These are phyloP conservation scores for Tethea ocularis DNA, from an alignment of 2,888 invertebrate species.

Conservation along the genomic window DNA sequence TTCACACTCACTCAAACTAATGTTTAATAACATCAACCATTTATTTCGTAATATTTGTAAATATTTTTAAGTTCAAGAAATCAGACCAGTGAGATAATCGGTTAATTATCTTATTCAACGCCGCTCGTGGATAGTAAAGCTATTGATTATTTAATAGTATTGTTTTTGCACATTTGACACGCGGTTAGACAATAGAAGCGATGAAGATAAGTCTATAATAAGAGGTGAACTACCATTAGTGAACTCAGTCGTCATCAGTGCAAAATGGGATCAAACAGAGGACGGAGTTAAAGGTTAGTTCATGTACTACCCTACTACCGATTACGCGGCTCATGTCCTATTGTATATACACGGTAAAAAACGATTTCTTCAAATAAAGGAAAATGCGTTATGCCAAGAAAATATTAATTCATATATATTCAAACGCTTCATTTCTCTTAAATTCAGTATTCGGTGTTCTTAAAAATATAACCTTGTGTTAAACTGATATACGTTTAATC, in stretches of 20 bases:
- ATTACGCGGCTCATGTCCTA: background rate
- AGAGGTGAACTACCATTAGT: slow-evolving; percentile 26
- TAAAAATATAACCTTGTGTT: too few relatives aligned
- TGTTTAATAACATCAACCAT: slow-evolving; percentile 44
- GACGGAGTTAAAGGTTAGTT: slow-evolving; percentile 39
- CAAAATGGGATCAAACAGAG: slow-evolving; percentile 38
- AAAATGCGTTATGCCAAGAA: too few relatives aligned
- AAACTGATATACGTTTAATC: too few relatives aligned
- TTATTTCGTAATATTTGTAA: slow-evolving; percentile 57
- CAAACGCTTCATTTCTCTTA: too few relatives aligned
- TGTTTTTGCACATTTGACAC: slow-evolving; percentile 29
- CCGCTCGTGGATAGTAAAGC: slow-evolving; percentile 21
- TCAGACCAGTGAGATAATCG: slow-evolving; percentile 40
- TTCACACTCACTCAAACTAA: slow-evolving; percentile 29
- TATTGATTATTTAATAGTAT: slow-evolving; percentile 33
- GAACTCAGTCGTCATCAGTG: slow-evolving; percentile 47
- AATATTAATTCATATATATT: too few relatives aligned
- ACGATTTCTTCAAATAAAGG: too few relatives aligned
- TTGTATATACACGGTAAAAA: too few relatives aligned
- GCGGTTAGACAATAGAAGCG: slow-evolving; percentile 30
- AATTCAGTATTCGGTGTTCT: too few relatives aligned
- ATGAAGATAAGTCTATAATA: slow-evolving; percentile 39
- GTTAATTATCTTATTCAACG: slow-evolving; percentile 23
- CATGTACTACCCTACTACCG: background rate
- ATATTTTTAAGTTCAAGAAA: slow-evolving; percentile 39